Evolutionary conservation across 2,797 vertebrate genomes (phyloP).

Genomic region (Trachurus trachurus): DNA sequence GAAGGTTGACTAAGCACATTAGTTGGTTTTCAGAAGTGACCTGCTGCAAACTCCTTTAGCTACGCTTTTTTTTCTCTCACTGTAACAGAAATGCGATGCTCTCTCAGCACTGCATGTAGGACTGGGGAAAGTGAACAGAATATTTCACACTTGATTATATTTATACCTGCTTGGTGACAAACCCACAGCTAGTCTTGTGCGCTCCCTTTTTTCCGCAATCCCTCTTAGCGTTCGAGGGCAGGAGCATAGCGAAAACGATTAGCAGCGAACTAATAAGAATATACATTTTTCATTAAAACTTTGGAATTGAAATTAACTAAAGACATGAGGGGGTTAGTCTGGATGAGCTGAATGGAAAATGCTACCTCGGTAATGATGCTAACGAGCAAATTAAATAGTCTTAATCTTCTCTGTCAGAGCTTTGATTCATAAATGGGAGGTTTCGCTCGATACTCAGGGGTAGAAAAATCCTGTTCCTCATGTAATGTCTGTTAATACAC

Average conservation of each 20-base stretch:
- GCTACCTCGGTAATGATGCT: constrained; percentile 32
- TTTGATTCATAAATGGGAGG: constrained; percentile 34
- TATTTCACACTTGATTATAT: constrained; percentile 22
- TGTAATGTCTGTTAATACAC: constrained; percentile 9
- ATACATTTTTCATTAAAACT: constrained; percentile 40
- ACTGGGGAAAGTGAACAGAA: neutral
- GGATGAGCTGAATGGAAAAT: constrained; percentile 34
- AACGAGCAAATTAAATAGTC: constrained; percentile 33
- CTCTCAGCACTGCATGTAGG: neutral
- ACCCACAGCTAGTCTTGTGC: neutral
- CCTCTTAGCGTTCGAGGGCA: neutral
- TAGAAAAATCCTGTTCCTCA: constrained; percentile 12
- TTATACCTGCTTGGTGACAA: constrained; percentile 13
- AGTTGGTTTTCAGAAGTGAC: constrained; percentile 34
- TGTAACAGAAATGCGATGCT: neutral
- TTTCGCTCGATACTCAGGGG: constrained; percentile 19
- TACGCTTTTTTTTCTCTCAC: neutral
- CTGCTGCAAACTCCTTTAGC: constrained; percentile 6
- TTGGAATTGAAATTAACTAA: constrained; percentile 34
- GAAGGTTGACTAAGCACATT: constrained; percentile 40
- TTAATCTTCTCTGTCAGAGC: constrained; percentile 31
- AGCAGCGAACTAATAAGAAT: constrained; percentile 30
- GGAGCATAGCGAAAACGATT: constrained; percentile 5
- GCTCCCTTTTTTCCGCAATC: constrained; percentile 2
- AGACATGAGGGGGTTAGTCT: constrained; percentile 9